Base-by-base conservation (phyloP, 2,113 vertebrate genomes). In the Physeter macrocephalus region DNA sequence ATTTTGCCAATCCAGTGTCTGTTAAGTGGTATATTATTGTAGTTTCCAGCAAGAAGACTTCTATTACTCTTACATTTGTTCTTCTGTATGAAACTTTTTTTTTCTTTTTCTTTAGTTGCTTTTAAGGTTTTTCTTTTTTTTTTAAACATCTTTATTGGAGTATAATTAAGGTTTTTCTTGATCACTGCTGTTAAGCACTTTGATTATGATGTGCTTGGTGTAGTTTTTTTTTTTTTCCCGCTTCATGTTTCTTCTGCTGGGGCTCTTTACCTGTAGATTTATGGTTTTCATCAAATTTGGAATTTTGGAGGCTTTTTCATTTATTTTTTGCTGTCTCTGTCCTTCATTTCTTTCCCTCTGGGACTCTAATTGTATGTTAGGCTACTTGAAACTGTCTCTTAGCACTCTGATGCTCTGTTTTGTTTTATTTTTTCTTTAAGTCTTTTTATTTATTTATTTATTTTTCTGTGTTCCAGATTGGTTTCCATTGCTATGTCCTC, bases 271-370 rank as follows among this genome's bases (percentile, higher is more conserved):
- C 25, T 90, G 34, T n/a, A 21, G 25, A 43, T 93, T 61, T 80
- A 46, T 82, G 29, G 62, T 91, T 88, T 96, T 93, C 75, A 89
- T 84, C 71, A 88, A 36, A 71, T 93, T 54, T 80, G 14, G 89
- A 62, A 72, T 67, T n/a, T 18, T 20, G 8, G 31, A 23, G 31
- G 2, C 52, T 92, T 39, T 90, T 88, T 93, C 31, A 74, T 1
- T 91, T 41, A n/a, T 5, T 25, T n/a, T 57, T 52, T 54, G 88
- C 57, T 59, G 29, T 87, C 14, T 46, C 29, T 67, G 39, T 25
- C 18, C 25, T 80, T 83, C 34, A 75, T 36, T 84, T 25, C 12
- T 87, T 57, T 62, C 61, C 46, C 23, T 27, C 39, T 34, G 15
- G 25, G 67, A 46, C 52, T 94, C n/a, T 12, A 27, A 0, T 18